phyloP scores from a whole-genome alignment of 1,140 invertebrate species.

The Bacillus rossius region DNA sequence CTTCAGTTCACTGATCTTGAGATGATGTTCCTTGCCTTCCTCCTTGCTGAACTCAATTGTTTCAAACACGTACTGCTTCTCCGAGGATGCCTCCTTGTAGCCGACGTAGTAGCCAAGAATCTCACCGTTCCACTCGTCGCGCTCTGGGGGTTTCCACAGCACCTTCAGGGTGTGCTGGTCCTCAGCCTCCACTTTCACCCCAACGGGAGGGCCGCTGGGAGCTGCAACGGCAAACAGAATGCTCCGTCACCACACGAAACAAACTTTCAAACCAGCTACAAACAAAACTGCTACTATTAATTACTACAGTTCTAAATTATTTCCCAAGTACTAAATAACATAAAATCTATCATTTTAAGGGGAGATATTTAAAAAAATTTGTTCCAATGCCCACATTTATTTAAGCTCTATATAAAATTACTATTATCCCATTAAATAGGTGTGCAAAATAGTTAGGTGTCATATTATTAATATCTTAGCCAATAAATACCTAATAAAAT shows the following conservation, averaged over 20 bases:
- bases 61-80: constrained; percentile 87
- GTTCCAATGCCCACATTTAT: no score
- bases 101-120: constrained; percentile 88
- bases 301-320: no score
- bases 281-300: background rate
- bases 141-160: constrained; percentile 87
- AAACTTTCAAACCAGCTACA: background rate
- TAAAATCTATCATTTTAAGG: no score
- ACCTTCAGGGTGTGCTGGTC: constrained; percentile 90
- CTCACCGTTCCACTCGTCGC: constrained; percentile 89
- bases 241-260: constrained; percentile 11
- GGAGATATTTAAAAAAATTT: no score
- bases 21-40: constrained; percentile 78
- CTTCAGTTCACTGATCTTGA: constrained; percentile 76
- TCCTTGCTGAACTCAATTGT: constrained; percentile 89
- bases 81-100: constrained; percentile 80
- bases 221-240: no score
- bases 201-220: constrained; percentile 76
- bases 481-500: no score
- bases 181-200: constrained; percentile 81
- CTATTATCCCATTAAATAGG: no score
- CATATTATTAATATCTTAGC: no score
- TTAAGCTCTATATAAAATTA: no score
- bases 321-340: background rate
- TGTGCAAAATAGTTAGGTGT: no score